phyloP scores from a whole-genome alignment of 53 echinoderm and acorn worm genomes.

The Crossaster papposus region DNA sequence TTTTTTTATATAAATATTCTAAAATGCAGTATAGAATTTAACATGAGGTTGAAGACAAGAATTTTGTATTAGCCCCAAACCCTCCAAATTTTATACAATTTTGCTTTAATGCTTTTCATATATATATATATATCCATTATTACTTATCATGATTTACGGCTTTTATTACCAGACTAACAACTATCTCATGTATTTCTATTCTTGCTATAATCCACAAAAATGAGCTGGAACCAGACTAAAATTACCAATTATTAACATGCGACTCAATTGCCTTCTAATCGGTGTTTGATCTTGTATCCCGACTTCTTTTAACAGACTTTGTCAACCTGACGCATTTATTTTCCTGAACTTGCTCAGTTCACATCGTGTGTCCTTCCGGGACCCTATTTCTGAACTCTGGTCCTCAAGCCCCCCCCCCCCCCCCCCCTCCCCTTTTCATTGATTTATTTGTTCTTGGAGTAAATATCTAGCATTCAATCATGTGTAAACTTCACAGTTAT shows the following conservation, averaged over 20 bases:
- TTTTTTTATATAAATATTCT: too few relatives aligned
- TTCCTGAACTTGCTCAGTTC: neutral
- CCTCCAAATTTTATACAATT: too few relatives aligned
- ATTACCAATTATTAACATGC: too few relatives aligned
- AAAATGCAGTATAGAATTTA: too few relatives aligned
- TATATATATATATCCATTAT: too few relatives aligned
- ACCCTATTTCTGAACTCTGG: neutral
- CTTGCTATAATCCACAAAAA: neutral
- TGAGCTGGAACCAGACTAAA: neutral
- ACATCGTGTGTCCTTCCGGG: neutral
- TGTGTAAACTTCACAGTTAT: constrained; percentile 1
- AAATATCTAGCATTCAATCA: neutral
- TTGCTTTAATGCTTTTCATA: too few relatives aligned
- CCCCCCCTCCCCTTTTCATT: neutral
- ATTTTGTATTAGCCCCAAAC: too few relatives aligned
- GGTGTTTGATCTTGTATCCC: neutral
- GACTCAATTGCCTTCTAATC: neutral
- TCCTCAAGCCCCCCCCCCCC: neutral
- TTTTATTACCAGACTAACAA: too few relatives aligned
- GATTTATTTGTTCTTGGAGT: neutral
- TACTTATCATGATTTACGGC: too few relatives aligned
- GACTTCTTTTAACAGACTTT: neutral
- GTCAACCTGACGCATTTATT: neutral
- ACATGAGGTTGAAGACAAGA: too few relatives aligned
- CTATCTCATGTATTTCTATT: too few relatives aligned